Conservation (phyloP, 1,140 invertebrate genomes). For the Tetramorium simillimum region DNA sequence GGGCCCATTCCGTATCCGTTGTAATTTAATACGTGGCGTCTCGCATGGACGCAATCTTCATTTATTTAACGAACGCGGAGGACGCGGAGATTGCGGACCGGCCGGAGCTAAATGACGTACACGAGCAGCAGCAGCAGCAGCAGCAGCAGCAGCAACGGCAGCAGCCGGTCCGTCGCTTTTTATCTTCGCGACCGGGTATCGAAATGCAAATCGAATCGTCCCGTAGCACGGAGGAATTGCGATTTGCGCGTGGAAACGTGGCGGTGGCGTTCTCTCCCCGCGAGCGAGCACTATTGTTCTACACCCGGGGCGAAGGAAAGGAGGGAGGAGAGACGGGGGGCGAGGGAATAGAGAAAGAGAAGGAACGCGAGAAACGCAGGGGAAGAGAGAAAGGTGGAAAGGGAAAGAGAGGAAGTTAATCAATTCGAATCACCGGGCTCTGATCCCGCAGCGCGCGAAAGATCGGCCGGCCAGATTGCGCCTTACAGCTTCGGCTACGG, state of each 20-base stretch:
- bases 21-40: conserved; percentile 51
- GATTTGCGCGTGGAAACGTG: conserved; percentile 48
- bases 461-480: conserved; percentile 70
- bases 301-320: not conserved
- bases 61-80: conserved; percentile 54
- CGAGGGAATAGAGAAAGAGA: not conserved
- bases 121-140: not conserved
- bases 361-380: not conserved
- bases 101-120: conserved; percentile 22
- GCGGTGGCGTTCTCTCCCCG: conserved; percentile 27
- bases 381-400: no score
- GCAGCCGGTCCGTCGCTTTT: conserved; percentile 27
- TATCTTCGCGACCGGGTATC: conserved; percentile 48
- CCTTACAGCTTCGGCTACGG: conserved; percentile 46
- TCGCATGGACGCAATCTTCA: conserved; percentile 52
- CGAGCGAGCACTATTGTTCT: conserved; percentile 49
- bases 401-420: conserved; percentile 62
- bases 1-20: not conserved
- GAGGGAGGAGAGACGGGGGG: not conserved
- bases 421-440: conserved; percentile 69
- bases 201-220: conserved; percentile 60
- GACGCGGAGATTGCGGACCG: conserved; percentile 18
- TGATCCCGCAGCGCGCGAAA: conserved; percentile 57
- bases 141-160: not conserved
- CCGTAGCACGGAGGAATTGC: conserved; percentile 39